These are phyloP conservation scores for Geophilus truncorum DNA, from an alignment of 2,888 invertebrate genomes.

Conservation along the genomic window DNA sequence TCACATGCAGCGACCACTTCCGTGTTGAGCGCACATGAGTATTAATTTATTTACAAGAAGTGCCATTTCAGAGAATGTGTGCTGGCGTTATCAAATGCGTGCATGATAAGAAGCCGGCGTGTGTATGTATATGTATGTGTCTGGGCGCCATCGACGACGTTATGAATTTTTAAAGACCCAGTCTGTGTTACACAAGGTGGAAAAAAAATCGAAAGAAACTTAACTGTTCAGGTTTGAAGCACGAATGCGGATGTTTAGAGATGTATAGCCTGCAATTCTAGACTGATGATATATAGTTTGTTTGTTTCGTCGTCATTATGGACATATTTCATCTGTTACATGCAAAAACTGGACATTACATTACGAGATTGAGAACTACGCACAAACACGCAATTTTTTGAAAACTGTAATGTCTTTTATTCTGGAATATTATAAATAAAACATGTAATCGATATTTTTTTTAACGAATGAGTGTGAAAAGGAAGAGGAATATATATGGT, in stretches of 20 bases:
- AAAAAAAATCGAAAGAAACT: background rate
- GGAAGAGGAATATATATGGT: background rate
- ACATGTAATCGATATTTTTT: background rate
- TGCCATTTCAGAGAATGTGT: slow-evolving; percentile 6
- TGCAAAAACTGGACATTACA: background rate
- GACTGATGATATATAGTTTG: background rate
- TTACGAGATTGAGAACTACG: too few species aligned
- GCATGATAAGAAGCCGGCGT: background rate
- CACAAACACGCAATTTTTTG: too few species aligned
- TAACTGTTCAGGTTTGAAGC: background rate
- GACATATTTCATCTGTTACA: background rate
- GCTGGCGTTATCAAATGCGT: slow-evolving; percentile 5
- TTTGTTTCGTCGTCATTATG: background rate
- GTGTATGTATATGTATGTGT: too few species aligned
- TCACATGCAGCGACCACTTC: background rate
- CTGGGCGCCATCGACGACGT: background rate
- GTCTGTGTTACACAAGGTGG: background rate
- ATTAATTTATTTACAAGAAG: slow-evolving; percentile 16
- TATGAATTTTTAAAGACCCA: background rate
- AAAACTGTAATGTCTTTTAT: too few species aligned
- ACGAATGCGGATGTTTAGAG: background rate
- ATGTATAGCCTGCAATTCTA: background rate
- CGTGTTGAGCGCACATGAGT: slow-evolving; percentile 3
- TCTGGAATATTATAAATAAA: too few species aligned
- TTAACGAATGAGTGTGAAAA: too few species aligned